A percentile compares a stretch with the other conserved stretches of the same genome.
Evolutionary conservation across 2,888 invertebrate species (phyloP).

Genomic region (Phortica magna): DNA sequence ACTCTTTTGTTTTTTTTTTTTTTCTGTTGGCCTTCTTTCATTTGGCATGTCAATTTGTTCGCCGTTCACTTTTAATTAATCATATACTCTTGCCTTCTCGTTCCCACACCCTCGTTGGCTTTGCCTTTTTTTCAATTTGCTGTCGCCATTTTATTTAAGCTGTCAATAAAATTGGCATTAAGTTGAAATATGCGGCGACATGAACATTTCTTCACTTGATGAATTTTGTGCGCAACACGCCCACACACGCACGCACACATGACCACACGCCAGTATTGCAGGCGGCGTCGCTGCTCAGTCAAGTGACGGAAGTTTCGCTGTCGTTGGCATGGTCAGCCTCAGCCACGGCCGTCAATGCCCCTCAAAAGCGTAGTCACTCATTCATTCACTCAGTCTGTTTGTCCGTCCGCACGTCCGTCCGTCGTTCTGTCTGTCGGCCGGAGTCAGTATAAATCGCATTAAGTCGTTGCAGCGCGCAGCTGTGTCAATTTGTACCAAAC

Average conservation of each 20-base stretch:
- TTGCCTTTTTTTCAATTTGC: neutral
- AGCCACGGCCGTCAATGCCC: neutral
- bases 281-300: neutral
- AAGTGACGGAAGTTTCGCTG: neutral
- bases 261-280: neutral
- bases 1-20: neutral
- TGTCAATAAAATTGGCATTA: slow-evolving; percentile 75
- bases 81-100: slow-evolving; percentile 12
- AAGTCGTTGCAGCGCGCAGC: slow-evolving; percentile 48
- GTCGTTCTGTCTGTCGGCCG: slow-evolving; percentile 6
- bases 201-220: slow-evolving; percentile 51
- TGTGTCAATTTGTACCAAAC: slow-evolving; percentile 34
- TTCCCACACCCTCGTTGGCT: neutral
- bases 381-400: neutral
- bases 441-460: slow-evolving; percentile 70
- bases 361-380: neutral
- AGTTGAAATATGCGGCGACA: slow-evolving; percentile 51
- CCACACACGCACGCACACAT: neutral
- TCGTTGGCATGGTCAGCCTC: slow-evolving; percentile 1
- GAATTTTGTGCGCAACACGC: slow-evolving; percentile 44
- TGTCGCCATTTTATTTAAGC: slow-evolving; percentile 48
- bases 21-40: neutral
- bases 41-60: no score
- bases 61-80: slow-evolving; percentile 34
- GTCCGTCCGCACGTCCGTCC: slow-evolving; percentile 19